A percentile compares a stretch with the other conserved stretches of the same genome.
These are phyloP conservation scores for Spondyliosoma cantharus DNA, from an alignment of 2,797 vertebrate genomes.

Conservation along the genomic window DNA sequence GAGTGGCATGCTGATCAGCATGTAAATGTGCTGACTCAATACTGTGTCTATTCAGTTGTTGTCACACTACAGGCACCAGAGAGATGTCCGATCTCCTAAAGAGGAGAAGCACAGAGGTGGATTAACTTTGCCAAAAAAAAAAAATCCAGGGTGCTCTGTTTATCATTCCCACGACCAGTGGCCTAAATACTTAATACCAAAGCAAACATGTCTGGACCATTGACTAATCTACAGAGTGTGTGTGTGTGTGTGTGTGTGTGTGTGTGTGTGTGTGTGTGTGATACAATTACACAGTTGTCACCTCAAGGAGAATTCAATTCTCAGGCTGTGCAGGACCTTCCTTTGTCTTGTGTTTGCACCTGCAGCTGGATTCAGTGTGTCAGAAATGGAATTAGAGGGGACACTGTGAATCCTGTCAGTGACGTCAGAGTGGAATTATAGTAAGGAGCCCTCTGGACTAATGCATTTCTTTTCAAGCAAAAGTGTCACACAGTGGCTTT, in stretches of 20 bases:
- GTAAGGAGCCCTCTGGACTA: not conserved
- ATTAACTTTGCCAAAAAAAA: constrained; percentile 63
- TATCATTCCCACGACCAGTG: constrained; percentile 58
- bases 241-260: constrained; percentile 2
- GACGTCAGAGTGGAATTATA: constrained; percentile 1
- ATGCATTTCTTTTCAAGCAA: not conserved
- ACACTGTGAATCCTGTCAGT: not conserved
- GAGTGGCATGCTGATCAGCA: constrained; percentile 56
- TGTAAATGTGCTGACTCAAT: constrained; percentile 68
- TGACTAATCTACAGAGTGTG: constrained; percentile 45
- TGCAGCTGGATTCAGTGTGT: not conserved
- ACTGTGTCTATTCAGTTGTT: constrained; percentile 43
- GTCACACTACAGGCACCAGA: constrained; percentile 46
- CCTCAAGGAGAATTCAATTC: constrained; percentile 16
- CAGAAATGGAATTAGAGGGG: not conserved
- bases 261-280: too few relatives aligned
- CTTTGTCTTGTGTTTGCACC: constrained; percentile 36
- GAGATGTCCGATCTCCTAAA: constrained; percentile 48
- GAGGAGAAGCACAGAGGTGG: constrained; percentile 44
- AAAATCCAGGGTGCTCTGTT: constrained; percentile 50
- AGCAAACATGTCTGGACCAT: constrained; percentile 65
- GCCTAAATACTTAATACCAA: constrained; percentile 82
- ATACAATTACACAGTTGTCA: constrained; percentile 32
- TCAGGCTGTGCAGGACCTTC: not conserved
- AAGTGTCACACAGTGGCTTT: too few relatives aligned